Evolutionary conservation across 2,797 vertebrate species (phyloP).

Genomic region (Tauraco hartlaubi): DNA sequence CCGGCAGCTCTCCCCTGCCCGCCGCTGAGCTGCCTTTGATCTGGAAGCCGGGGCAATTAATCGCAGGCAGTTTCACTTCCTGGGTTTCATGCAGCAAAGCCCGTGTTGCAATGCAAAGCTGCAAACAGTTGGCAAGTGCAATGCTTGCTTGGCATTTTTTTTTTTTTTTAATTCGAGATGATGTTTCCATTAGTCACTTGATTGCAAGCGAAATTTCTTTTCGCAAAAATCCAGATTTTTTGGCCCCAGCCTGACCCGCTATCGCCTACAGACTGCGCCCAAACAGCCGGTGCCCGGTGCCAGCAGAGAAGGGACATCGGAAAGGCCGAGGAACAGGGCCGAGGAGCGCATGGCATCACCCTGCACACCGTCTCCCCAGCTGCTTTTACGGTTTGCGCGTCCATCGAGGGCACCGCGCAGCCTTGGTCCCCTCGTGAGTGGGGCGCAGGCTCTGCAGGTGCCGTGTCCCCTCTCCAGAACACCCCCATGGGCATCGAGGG

Average conservation of each 20-base stretch:
- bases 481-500: rapidly evolving
- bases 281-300: background rate
- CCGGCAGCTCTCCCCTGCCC: slow-evolving; percentile 19
- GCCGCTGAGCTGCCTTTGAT: slow-evolving; percentile 62
- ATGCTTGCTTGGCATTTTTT: slow-evolving; percentile 48
- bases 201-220: slow-evolving; percentile 30
- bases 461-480: background rate
- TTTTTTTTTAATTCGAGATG: background rate
- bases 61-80: slow-evolving; percentile 74
- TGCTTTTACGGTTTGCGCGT: background rate
- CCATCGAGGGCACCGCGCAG: rapidly evolving
- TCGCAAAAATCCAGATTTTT: background rate
- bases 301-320: background rate
- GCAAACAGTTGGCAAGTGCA: slow-evolving; percentile 65
- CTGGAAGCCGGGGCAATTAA: slow-evolving; percentile 58
- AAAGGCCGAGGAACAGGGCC: background rate
- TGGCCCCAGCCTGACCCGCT: slow-evolving; percentile 1
- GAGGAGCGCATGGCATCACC: background rate
- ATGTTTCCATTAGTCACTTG: slow-evolving; percentile 66
- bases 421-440: rapidly evolving
- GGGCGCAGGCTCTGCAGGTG: background rate
- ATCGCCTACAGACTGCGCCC: background rate
- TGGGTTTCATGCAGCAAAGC: slow-evolving; percentile 69
- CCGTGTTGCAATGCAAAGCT: slow-evolving; percentile 69
- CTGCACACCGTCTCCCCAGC: background rate